Evolutionary conservation across 2,888 invertebrate genomes (phyloP).

Genomic region (Eurytoma californica): DNA sequence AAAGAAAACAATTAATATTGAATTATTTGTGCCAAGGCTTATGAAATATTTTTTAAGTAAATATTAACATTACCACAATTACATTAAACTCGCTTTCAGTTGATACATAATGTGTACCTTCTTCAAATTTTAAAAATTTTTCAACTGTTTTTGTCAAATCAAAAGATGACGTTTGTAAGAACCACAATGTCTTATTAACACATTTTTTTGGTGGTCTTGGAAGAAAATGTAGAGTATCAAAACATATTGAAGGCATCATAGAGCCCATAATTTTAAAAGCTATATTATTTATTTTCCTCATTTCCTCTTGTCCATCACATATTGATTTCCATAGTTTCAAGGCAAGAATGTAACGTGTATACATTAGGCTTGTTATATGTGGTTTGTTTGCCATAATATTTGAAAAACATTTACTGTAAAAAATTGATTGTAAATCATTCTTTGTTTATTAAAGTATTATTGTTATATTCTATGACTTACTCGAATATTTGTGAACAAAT

Average conservation of each 20-base stretch:
- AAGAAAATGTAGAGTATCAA: conserved; percentile 61
- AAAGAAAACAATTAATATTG: background rate
- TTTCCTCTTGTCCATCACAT: conserved; percentile 61
- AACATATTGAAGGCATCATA: conserved; percentile 60
- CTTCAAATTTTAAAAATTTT: conserved; percentile 63
- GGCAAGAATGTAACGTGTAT: conserved; percentile 67
- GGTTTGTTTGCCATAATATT: conserved; percentile 54
- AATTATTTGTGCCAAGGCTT: background rate
- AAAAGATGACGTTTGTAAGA: conserved; percentile 65
- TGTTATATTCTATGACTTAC: conserved; percentile 59
- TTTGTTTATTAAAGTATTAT: background rate
- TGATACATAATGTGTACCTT: conserved; percentile 16
- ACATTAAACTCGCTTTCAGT: background rate
- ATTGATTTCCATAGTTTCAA: conserved; percentile 69
- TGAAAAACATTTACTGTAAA: conserved; percentile 65
- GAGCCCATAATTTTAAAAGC: conserved; percentile 65
- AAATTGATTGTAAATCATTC: conserved; percentile 14
- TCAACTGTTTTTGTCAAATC: conserved; percentile 63
- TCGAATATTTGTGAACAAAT: conserved; percentile 66
- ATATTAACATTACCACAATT: conserved; percentile 16
- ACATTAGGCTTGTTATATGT: conserved; percentile 62
- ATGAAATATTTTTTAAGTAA: background rate
- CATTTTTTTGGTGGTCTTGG: conserved; percentile 59
- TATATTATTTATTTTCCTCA: conserved; percentile 63
- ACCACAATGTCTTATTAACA: conserved; percentile 63